Evolutionary conservation across 2,797 vertebrate species (phyloP).

Genomic region (Spizella passerina): DNA sequence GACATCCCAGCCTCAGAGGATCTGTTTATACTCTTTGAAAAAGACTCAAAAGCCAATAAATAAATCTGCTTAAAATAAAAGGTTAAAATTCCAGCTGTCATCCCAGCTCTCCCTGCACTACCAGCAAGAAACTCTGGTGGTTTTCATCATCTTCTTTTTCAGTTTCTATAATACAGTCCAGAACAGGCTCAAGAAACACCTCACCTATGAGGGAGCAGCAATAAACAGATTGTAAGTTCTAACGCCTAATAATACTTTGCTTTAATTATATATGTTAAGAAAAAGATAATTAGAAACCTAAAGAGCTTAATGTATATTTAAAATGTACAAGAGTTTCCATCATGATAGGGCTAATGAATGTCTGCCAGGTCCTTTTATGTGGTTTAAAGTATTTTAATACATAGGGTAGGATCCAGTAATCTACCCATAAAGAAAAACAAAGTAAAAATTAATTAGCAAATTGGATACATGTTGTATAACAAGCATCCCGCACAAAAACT

Average conservation of each 20-base stretch:
- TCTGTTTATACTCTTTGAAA: background rate
- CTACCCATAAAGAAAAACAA: background rate
- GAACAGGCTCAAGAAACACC: background rate
- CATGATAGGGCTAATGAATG: constrained; percentile 4
- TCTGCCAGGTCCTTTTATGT: constrained; percentile 23
- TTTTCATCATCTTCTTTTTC: background rate
- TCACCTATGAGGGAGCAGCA: background rate
- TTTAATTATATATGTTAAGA: background rate
- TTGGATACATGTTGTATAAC: background rate
- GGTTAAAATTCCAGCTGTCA: constrained; percentile 19
- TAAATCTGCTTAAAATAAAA: background rate
- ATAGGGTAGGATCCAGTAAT: background rate
- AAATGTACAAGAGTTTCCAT: background rate
- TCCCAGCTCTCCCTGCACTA: background rate
- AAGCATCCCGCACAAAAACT: background rate
- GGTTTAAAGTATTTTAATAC: constrained; percentile 27
- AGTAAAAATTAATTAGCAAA: constrained; percentile 23
- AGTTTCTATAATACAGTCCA: background rate
- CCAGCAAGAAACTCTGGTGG: background rate
- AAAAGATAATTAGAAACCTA: background rate
- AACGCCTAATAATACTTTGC: background rate
- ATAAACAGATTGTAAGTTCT: background rate
- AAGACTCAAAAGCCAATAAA: background rate
- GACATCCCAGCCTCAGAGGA: background rate
- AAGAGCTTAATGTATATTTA: constrained; percentile 9